These are phyloP conservation scores for Hemistola chrysoprasaria DNA, from an alignment of 2,888 invertebrate species.

Conservation along the genomic window DNA sequence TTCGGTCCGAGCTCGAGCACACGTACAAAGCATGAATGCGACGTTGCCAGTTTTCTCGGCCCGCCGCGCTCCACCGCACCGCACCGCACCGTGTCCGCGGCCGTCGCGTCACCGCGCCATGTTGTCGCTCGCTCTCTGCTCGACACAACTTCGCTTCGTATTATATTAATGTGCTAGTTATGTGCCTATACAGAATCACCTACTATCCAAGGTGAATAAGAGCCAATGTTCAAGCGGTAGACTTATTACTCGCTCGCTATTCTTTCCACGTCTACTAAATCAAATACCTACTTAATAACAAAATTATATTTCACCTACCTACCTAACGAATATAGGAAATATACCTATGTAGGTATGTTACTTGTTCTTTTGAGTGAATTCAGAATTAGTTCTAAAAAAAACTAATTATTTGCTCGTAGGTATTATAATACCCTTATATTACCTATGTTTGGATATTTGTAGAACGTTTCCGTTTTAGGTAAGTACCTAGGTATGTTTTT, in stretches of 20 bases:
- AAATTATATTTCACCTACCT: too few species aligned
- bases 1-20: constrained; percentile 33
- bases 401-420: too few species aligned
- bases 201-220: constrained; percentile 20
- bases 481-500: too few species aligned
- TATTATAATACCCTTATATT: too few species aligned
- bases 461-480: too few species aligned
- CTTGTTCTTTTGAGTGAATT: too few species aligned
- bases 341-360: too few species aligned
- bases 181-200: constrained; percentile 6
- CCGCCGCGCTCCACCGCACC: constrained; percentile 31
- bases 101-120: constrained; percentile 29
- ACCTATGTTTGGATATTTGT: too few species aligned
- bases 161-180: constrained; percentile 10
- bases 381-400: too few species aligned
- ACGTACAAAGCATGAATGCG: constrained; percentile 44
- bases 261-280: too few species aligned
- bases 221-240: constrained; percentile 11
- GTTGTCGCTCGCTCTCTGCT: constrained; percentile 32
- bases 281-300: too few species aligned
- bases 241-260: constrained; percentile 3
- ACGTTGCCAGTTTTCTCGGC: constrained; percentile 53
- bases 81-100: constrained; percentile 16
- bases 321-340: too few species aligned
- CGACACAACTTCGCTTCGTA: constrained; percentile 26